Evolutionary conservation across 1,140 invertebrate species (phyloP).

Genomic region (Plutomurus gul): DNA sequence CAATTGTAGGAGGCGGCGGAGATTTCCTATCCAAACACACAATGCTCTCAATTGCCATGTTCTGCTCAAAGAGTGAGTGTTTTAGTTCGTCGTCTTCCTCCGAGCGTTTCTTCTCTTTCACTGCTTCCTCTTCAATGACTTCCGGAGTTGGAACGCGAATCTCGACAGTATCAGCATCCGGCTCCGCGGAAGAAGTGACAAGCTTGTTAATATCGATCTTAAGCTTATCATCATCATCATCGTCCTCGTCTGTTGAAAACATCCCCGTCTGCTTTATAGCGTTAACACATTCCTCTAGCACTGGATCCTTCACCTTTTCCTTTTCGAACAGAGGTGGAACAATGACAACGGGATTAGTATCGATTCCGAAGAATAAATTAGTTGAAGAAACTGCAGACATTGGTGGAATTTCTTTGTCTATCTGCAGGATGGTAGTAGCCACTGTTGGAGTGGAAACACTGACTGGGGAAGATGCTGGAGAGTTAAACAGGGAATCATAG

Average conservation of each 20-base stretch:
- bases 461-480: slow-evolving; percentile 41
- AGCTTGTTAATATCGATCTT: slow-evolving; percentile 51
- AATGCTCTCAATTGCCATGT: slow-evolving; percentile 53
- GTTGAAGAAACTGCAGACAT: background rate
- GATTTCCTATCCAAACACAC: slow-evolving; percentile 44
- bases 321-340: background rate
- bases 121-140: slow-evolving; percentile 33
- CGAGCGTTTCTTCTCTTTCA: slow-evolving; percentile 23
- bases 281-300: slow-evolving; percentile 27
- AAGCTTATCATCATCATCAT: slow-evolving; percentile 48
- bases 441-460: background rate
- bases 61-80: slow-evolving; percentile 50
- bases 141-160: background rate
- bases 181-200: slow-evolving; percentile 46
- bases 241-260: slow-evolving; percentile 52
- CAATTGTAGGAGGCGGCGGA: slow-evolving; percentile 44
- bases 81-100: slow-evolving; percentile 50
- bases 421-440: background rate
- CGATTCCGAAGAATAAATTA: background rate
- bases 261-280: slow-evolving; percentile 40
- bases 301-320: background rate
- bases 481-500: slow-evolving; percentile 49
- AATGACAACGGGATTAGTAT: background rate
- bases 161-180: background rate
- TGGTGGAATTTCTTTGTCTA: background rate